Conservation (phyloP, 1,140 invertebrate species). For the Procambarus virginalis region DNA sequence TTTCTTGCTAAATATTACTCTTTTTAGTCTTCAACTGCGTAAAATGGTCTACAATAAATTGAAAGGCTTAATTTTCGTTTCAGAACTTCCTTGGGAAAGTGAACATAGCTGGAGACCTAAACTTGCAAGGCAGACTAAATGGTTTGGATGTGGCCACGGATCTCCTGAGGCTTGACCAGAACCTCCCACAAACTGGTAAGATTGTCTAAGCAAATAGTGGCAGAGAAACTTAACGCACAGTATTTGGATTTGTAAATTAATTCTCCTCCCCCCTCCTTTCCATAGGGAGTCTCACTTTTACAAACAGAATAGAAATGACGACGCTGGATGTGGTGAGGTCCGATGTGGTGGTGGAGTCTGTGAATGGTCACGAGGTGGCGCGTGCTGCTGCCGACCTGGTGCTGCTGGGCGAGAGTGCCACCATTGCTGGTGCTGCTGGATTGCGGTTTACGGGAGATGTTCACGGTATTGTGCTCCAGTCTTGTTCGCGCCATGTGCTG, state of each 20-base stretch:
- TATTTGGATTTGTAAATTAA: too few relatives aligned
- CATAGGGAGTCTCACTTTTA: constrained; percentile 15
- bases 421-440: neutral
- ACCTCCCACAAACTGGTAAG: constrained; percentile 32
- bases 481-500: too few relatives aligned
- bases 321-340: neutral
- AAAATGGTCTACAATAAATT: neutral
- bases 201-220: neutral
- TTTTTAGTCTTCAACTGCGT: neutral
- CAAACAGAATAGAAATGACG: neutral
- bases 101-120: constrained; percentile 5
- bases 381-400: constrained; percentile 5
- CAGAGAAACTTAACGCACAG: too few relatives aligned
- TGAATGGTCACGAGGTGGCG: constrained; percentile 37
- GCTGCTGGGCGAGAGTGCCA: constrained; percentile 19
- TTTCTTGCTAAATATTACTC: too few relatives aligned
- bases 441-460: constrained; percentile 21
- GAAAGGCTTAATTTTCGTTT: neutral
- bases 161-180: constrained; percentile 13
- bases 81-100: constrained; percentile 25
- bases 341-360: neutral
- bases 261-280: neutral
- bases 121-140: constrained; percentile 16
- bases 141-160: neutral
- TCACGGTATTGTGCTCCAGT: neutral